Evolutionary conservation across 2,888 invertebrate genomes (phyloP), one percentile per base, ranked within the genome.

Genomic region (Tiphia femorata): DNA sequence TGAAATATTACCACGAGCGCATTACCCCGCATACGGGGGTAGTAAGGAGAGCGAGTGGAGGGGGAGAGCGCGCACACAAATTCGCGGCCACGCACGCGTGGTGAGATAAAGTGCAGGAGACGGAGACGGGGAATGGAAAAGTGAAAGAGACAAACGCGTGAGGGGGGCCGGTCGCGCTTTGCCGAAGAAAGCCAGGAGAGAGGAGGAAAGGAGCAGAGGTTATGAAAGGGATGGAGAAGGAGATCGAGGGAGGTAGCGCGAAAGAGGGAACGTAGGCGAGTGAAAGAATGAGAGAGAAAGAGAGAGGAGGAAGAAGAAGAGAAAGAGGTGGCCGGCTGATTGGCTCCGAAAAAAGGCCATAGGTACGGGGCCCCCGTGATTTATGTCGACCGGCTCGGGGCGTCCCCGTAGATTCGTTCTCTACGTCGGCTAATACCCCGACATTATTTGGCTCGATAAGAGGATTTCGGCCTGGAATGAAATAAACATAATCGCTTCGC

Each of bases 271-370:
- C 29, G 30, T 14, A 7, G 20, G 49, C 20, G 42, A 29, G 41
- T 14, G 29, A n/a, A 35, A 33, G 46, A 44, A 35, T 8, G 25
- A 60, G 14, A 52, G 49, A 40, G 40, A 52, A 41, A 52, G 54
- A 37, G 50, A 23, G 44, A 21, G 53, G 42, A 51, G n/a, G 49
- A 46, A 41, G 55, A 43, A 33, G 49, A 59, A 44, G 64, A 42
- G 37, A 30, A 64, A 44, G 33, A 33, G 65, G 61, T 49, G 53
- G 60, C 59, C 61, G 71, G 77, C 72, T 80, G 81, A 81, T 81
- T 81, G 81, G 80, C 68, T 77, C 59, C 64, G 72, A 77, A 80
- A 80, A 75, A 78, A 78, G 72, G 69, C 72, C 64, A 60, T 61
- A 47, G 69, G 64, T 62, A 67, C 71, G 60, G 58, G 64, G 59